Conservation (phyloP, 2,113 vertebrate species). For the Ictalurus punctatus region DNA sequence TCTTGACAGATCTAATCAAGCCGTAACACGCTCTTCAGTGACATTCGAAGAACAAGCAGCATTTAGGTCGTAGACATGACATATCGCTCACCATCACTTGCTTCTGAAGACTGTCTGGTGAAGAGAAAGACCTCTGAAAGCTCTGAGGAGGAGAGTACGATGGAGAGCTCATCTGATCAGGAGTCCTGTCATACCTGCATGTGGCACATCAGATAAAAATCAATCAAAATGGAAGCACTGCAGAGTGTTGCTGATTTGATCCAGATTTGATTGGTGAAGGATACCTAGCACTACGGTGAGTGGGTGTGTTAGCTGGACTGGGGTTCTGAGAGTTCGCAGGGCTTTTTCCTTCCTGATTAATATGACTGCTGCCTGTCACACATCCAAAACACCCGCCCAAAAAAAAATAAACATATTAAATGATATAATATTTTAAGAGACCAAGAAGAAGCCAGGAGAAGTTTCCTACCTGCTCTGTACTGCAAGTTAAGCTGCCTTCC, state of each 20-base stretch:
- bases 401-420: not conserved
- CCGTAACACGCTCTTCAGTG: not conserved
- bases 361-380: slow-evolving; percentile 85
- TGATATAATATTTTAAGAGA: not conserved
- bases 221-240: not conserved
- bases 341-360: slow-evolving; percentile 72
- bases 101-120: slow-evolving; percentile 81
- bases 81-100: slow-evolving; percentile 76
- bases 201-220: not conserved
- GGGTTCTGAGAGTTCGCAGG: slow-evolving; percentile 68
- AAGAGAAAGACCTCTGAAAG: slow-evolving; percentile 73
- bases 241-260: not conserved
- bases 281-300: slow-evolving; percentile 69
- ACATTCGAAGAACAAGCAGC: not conserved
- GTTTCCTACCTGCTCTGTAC: slow-evolving; percentile 84
- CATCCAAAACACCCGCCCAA: not conserved
- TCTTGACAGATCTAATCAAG: not conserved
- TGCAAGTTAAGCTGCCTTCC: slow-evolving; percentile 88
- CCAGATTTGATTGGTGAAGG: not conserved
- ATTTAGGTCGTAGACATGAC: not conserved
- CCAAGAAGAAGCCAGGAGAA: not conserved
- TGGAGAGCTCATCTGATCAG: slow-evolving; percentile 61
- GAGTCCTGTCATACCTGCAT: slow-evolving; percentile 70
- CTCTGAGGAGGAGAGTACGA: slow-evolving; percentile 62
- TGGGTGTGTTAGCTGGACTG: slow-evolving; percentile 66